Conservation (phyloP, 2,797 vertebrate genomes). For the Tokudaia tokunoshimensis region DNA sequence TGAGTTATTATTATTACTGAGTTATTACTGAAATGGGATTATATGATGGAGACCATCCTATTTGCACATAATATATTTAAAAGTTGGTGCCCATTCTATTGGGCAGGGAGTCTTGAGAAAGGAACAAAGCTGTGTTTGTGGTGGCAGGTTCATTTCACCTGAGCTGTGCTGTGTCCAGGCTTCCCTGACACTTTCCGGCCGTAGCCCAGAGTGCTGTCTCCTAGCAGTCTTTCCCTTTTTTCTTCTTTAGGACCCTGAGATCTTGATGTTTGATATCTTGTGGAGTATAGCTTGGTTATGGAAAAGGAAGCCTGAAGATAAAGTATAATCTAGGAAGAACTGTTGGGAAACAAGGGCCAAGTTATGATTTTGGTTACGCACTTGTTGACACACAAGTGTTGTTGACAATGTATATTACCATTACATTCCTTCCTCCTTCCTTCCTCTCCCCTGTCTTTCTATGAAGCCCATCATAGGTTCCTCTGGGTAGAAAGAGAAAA, state of each 20-base stretch:
- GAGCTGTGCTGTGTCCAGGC: fast-evolving
- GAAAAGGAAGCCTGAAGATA: constrained; percentile 12
- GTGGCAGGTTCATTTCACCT: not conserved
- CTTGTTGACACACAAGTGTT: not conserved
- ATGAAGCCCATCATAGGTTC: constrained; percentile 77
- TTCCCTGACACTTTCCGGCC: not conserved
- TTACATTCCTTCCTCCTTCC: not conserved
- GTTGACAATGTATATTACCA: not conserved
- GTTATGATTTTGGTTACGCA: fast-evolving
- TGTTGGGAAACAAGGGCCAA: constrained; percentile 41
- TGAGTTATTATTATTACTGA: not conserved
- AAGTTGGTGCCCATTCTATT: not conserved
- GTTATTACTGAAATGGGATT: not conserved
- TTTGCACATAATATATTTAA: not conserved
- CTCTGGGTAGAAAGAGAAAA: constrained; percentile 84
- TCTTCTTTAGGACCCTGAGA: not conserved
- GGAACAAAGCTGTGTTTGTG: not conserved
- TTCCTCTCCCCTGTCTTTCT: constrained; percentile 68
- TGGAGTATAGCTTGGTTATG: not conserved
- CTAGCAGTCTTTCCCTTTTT: not conserved
- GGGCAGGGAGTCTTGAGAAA: fast-evolving
- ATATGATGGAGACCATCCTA: not conserved
- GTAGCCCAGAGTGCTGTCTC: not conserved
- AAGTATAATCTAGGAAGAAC: constrained; percentile 47
- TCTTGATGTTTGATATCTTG: not conserved